Conservation (phyloP, 2,113 vertebrate species). For the Hydrochoerus hydrochaeris region DNA sequence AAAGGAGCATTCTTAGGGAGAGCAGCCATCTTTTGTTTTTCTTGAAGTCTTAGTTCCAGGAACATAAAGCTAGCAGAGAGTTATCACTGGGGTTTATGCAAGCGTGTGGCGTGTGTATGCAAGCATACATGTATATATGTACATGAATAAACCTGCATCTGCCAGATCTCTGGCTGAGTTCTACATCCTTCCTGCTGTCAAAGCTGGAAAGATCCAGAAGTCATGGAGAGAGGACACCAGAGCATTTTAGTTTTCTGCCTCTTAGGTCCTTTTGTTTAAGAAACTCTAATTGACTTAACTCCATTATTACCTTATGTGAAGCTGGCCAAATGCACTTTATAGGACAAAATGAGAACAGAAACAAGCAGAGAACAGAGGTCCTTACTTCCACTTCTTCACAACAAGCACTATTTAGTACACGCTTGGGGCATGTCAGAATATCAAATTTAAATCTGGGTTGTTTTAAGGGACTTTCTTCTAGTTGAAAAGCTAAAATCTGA, state of each 20-base stretch:
- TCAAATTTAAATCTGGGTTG: conserved; percentile 24
- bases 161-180: background rate
- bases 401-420: background rate
- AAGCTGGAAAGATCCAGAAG: background rate
- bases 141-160: background rate
- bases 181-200: background rate
- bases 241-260: background rate
- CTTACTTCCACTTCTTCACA: background rate
- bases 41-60: background rate
- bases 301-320: background rate
- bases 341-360: conserved; percentile 12
- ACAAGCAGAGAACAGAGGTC: background rate
- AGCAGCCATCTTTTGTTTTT: background rate
- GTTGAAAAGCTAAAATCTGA: conserved; percentile 59
- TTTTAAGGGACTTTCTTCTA: conserved; percentile 51
- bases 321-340: background rate
- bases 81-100: background rate
- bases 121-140: rapidly evolving
- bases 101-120: background rate
- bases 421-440: background rate
- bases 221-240: background rate
- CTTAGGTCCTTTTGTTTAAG: background rate
- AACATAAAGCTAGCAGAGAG: background rate
- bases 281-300: background rate
- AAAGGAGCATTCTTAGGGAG: background rate